These are phyloP conservation scores for Ashinkailepas kermadecensis DNA, from an alignment of 2,888 invertebrate species.

Conservation along the genomic window DNA sequence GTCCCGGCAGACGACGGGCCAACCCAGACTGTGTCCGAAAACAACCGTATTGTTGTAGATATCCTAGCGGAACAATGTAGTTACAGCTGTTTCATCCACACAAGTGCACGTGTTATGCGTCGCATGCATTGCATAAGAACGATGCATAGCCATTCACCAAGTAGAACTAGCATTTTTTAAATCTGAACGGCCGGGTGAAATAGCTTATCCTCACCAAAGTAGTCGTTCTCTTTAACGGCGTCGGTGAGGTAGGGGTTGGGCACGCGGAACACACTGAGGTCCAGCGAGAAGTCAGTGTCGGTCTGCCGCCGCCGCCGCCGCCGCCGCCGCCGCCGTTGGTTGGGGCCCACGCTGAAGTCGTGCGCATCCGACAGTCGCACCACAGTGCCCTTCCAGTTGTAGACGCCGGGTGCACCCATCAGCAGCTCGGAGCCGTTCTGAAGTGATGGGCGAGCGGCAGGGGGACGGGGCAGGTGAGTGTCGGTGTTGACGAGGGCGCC, in stretches of 20 bases:
- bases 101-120: neutral
- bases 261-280: constrained; percentile 6
- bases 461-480: no score
- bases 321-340: constrained; percentile 7
- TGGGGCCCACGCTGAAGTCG: neutral
- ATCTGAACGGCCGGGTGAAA: no score
- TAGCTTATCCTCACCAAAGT: neutral
- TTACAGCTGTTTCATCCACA: neutral
- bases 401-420: constrained; percentile 29
- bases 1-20: no score
- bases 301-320: constrained; percentile 5
- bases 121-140: no score
- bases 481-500: no score
- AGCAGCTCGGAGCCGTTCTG: constrained; percentile 21
- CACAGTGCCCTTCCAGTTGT: constrained; percentile 28
- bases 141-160: no score
- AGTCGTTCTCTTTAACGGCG: constrained; percentile 10
- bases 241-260: neutral
- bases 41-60: no score
- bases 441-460: no score
- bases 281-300: neutral
- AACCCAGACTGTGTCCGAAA: no score
- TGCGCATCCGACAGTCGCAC: neutral
- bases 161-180: no score
- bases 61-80: no score